Evolutionary conservation across 92 coral and sea anemone species (phyloP).

Genomic region (Porites divaricata): DNA sequence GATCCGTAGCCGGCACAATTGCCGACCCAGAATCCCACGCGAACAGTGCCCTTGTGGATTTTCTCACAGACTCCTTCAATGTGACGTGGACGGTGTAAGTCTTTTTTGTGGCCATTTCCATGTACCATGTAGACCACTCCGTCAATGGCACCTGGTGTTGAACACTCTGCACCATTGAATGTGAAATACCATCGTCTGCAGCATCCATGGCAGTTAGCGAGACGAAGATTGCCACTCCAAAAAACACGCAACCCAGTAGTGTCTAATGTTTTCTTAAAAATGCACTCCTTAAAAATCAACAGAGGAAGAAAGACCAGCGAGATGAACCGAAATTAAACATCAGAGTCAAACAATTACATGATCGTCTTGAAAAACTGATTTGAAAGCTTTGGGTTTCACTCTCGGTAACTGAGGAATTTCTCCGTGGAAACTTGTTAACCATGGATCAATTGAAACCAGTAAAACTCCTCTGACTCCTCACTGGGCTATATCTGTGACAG

Average conservation of each 20-base stretch:
- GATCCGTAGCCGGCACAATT: not conserved
- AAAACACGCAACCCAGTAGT: not conserved
- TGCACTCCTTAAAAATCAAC: not conserved
- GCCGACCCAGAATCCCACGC: not conserved
- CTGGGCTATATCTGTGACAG: too few species aligned
- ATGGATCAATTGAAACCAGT: too few species aligned
- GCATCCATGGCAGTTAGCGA: not conserved
- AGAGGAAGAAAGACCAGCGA: too few species aligned
- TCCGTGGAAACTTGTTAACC: too few species aligned
- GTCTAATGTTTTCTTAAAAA: not conserved
- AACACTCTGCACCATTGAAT: not conserved
- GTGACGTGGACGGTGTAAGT: not conserved
- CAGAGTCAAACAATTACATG: too few species aligned
- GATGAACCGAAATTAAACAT: not conserved
- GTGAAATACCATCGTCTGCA: not conserved
- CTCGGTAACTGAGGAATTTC: too few species aligned
- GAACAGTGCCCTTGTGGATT: not conserved
- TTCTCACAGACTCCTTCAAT: not conserved
- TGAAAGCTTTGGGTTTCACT: too few species aligned
- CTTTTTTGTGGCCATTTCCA: not conserved
- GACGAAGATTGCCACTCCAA: not conserved
- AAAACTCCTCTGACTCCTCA: too few species aligned
- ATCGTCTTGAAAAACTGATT: too few species aligned
- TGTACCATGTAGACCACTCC: not conserved
- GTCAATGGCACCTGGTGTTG: not conserved